Percentiles rank a stretch among this genome's conserved stretches.
phyloP scores from a whole-genome alignment of 2,113 vertebrate genomes.

The Thymallus thymallus region DNA sequence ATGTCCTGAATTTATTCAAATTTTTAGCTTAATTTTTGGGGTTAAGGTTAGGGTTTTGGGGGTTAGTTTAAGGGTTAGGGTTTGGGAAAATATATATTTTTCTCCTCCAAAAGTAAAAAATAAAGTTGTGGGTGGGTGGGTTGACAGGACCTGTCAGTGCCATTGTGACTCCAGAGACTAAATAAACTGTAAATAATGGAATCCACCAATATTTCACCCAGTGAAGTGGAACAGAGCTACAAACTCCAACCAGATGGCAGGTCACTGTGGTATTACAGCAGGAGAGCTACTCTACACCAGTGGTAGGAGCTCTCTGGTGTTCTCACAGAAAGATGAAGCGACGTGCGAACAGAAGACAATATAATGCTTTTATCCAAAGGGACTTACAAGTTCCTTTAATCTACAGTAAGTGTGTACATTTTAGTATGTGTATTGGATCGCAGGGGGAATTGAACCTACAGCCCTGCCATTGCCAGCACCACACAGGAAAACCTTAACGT shows the following conservation, averaged over 20 bases:
- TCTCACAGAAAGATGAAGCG: slow-evolving; percentile 14
- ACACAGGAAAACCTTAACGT: no score
- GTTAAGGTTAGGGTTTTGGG: no score
- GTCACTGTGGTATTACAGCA: slow-evolving; percentile 21
- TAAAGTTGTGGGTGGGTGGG: no score
- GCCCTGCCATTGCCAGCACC: no score
- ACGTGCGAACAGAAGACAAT: not conserved
- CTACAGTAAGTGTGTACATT: not conserved
- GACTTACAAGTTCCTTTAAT: not conserved
- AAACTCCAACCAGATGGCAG: slow-evolving; percentile 60
- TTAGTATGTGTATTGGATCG: not conserved
- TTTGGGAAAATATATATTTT: no score
- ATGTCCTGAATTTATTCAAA: no score
- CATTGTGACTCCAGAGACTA: slow-evolving; percentile 58
- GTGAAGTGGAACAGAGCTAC: slow-evolving; percentile 50
- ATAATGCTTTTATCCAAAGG: not conserved
- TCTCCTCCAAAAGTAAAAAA: no score
- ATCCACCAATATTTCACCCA: slow-evolving; percentile 54
- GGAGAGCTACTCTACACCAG: not conserved
- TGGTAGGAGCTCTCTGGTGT: slow-evolving; percentile 14
- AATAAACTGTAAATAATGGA: slow-evolving; percentile 55
- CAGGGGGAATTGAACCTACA: not conserved
- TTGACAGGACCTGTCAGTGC: slow-evolving; percentile 65
- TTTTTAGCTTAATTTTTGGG: no score
- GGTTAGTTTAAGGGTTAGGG: no score